These are phyloP conservation scores for Carlito syrichta DNA, from an alignment of 2,113 vertebrate species.

Conservation along the genomic window DNA sequence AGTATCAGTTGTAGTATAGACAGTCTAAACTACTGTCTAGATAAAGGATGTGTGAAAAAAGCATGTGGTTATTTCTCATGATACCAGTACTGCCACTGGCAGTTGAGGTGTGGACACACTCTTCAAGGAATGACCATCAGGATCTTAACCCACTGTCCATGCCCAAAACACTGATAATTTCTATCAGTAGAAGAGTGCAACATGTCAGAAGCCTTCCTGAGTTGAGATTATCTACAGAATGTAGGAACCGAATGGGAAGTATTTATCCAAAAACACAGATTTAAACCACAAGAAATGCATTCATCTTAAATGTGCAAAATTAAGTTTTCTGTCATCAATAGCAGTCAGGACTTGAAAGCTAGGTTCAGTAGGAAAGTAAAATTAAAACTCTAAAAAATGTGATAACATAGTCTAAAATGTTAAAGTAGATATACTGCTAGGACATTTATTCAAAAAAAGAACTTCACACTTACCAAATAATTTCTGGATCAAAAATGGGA, in stretches of 20 bases:
- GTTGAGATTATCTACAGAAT: neutral
- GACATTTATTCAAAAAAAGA: neutral
- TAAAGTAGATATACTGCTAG: neutral
- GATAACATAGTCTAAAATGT: neutral
- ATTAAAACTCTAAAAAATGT: neutral
- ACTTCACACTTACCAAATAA: neutral
- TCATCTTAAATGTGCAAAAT: neutral
- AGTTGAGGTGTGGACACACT: neutral
- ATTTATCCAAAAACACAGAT: neutral
- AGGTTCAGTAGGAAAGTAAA: neutral
- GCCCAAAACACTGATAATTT: neutral
- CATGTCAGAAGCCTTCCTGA: neutral
- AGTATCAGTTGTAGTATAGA: neutral
- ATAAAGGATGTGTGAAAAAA: no score
- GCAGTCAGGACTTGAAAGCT: neutral
- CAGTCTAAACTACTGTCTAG: neutral
- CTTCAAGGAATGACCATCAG: neutral
- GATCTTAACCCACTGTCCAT: neutral
- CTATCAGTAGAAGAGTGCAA: neutral
- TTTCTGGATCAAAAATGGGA: neutral
- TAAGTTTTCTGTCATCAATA: neutral
- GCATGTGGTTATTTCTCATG: neutral
- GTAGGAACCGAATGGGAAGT: neutral
- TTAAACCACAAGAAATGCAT: neutral
- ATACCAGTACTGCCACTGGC: neutral